phyloP scores from a whole-genome alignment of 23 tunicate species.

The Trididemnum nubilum region DNA sequence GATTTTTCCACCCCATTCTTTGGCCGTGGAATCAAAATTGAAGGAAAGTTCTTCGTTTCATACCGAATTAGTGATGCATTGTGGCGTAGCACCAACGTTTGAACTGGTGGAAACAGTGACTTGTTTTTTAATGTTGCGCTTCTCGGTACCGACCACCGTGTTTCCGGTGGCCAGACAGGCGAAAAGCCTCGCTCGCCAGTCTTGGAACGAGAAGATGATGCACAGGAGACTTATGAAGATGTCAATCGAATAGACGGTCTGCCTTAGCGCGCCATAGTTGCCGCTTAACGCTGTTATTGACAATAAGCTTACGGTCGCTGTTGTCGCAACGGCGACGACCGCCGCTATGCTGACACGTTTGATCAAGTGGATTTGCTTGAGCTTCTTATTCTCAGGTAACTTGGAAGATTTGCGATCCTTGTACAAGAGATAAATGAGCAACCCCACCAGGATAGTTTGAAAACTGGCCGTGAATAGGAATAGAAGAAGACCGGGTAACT shows the following conservation, averaged over 20 bases:
- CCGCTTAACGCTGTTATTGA: slow-evolving; percentile 27
- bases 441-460: slow-evolving; percentile 66
- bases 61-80: no score
- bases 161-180: slow-evolving; percentile 16
- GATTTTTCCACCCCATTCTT: no score
- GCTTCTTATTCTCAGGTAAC: neutral
- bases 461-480: slow-evolving; percentile 46
- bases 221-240: slow-evolving; percentile 35
- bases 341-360: slow-evolving; percentile 59
- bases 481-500: slow-evolving; percentile 61
- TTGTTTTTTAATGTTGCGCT: no score
- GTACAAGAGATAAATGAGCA: slow-evolving; percentile 56
- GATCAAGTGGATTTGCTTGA: neutral
- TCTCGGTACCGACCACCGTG: slow-evolving; percentile 27
- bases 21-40: no score
- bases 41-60: no score
- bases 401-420: slow-evolving; percentile 14
- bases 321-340: slow-evolving; percentile 29
- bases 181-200: slow-evolving; percentile 51
- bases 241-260: slow-evolving; percentile 46
- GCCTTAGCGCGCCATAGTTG: slow-evolving; percentile 33
- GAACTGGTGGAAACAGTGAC: no score
- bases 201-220: slow-evolving; percentile 52
- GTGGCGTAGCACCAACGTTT: no score
- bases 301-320: slow-evolving; percentile 23